Base-by-base conservation (phyloP, 2,888 invertebrate genomes). In the Anaspis maculata region DNA sequence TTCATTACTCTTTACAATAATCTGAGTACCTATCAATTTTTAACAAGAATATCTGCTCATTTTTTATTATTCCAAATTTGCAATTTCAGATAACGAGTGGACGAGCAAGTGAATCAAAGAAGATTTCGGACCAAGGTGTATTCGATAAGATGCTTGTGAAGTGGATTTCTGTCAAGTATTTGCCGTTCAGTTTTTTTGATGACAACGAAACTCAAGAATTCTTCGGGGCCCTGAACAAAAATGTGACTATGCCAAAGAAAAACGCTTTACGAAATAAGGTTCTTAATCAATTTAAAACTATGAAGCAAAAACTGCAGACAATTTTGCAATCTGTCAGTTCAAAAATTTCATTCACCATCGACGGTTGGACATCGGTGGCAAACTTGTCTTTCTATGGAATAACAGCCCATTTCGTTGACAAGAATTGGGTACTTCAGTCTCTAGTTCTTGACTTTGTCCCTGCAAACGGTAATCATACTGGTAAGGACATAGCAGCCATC, bases 301-400 rank as follows among this genome's bases (percentile, higher is more conserved):
- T 27, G 30, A 28, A 38, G 14, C 25, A 15, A 11, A 22, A 15
- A 23, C 7, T 39, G 15, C 39, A 32, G 31, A 19, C 23, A 34
- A 22, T 15, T 13, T 27, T 44, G 15, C 27, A 37, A 35, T 32
- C 44, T 38, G 30, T 24, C 33, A 28, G 23, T 23, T 45, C 43
- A 7, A 45, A 47, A 38, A 38, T 48, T 21, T 39, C 45, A 21
- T 46, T 49, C 22, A 48, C 51, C 11, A 42, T 49, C 34, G 45
- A 51, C 39, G 47, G 42, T 13, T 50, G 48, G 48, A 43, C 49
- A 15, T 46, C 48, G n/a, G 37, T 46, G 29, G 32, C 32, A 31
- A 40, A 30, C 25, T 37, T 34, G 36, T 41, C 37, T 12, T 46
- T 31, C 32, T 48, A 50, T 39, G 50, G 45, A 22, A 44, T 51